Evolutionary conservation across 2,888 invertebrate species (phyloP), one percentile per base, ranked within the genome.

Genomic region (Margaritifera margaritifera): DNA sequence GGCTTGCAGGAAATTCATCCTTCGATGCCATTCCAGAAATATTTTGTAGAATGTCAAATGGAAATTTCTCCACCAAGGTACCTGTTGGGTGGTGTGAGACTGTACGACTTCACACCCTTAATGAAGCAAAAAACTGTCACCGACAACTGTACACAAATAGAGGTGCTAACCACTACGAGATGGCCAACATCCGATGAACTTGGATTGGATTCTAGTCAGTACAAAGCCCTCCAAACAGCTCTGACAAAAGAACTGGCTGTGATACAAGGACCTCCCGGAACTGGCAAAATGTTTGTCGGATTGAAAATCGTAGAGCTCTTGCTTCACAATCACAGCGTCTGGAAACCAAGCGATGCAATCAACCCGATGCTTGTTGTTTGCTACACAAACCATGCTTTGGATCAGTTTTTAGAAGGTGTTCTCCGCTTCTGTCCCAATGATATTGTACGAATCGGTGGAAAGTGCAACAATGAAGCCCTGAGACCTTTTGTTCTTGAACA

Each of bases 221-320:
- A 80, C 57, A 69, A 80, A 22, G 89, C 89, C 1, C 66, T 89
- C 18, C 69, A 83, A 59, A 72, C 76, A 42, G 86, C 87, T 2
- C 67, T 90, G 1, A 86, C 86, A 5, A 85, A 86, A 66, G 86
- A 89, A 66, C 67, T 90, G 31, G 81, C 87, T 15, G 70, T 89
- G 56, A 88, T 89, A 27, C 88, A 89, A 77, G 89, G 96, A 0
- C 96, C 96, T 0, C 96, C 96, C 0, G 96, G 96, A 3, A 96
- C 96, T 0, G 96, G 96, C 0, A 96, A 96, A 91, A 95, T 96
- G 0, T 94, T 92, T 87, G 88, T 96, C 72, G 95, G 95, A 0
- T 90, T 95, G 52, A 93, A 94, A 91, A 92, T 96, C 24, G 93
- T 94, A 0, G 62, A 85, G 42, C 69, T 92, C 0, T 85, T 96